phyloP scores from a whole-genome alignment of 2,113 vertebrate species.

The Sceloporus tristichus region DNA sequence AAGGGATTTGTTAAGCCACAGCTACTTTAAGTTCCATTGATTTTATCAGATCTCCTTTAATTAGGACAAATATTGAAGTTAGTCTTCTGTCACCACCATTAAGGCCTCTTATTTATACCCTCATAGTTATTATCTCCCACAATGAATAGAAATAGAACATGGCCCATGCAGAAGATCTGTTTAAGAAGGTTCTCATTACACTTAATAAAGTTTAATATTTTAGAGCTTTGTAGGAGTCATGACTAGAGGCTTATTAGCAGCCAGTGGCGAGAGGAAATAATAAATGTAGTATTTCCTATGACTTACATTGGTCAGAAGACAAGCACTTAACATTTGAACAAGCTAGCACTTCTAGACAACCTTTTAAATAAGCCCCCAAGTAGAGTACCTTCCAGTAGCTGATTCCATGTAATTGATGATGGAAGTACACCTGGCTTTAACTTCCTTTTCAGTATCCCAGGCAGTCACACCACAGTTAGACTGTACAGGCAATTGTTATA shows the following conservation, averaged over 20 bases:
- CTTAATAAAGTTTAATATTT: not conserved
- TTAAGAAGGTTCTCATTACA: not conserved
- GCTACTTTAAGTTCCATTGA: no score
- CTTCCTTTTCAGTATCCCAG: not conserved
- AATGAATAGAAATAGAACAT: not conserved
- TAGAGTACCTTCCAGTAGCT: not conserved
- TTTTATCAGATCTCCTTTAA: no score
- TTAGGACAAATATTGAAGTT: no score
- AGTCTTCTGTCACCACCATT: not conserved
- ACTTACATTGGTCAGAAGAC: no score
- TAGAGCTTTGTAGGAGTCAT: not conserved
- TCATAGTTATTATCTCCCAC: not conserved
- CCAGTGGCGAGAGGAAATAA: not conserved
- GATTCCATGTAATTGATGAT: no score
- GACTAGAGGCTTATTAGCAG: not conserved
- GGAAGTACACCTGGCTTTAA: no score
- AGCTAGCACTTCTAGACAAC: not conserved
- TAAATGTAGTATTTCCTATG: not conserved
- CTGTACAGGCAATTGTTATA: not conserved
- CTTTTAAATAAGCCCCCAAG: not conserved
- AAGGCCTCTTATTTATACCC: not conserved
- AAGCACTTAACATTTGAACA: not conserved
- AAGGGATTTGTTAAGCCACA: no score
- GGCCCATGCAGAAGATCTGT: not conserved
- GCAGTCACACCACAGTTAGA: not conserved